Evolutionary conservation across 2,888 invertebrate genomes (phyloP).

Genomic region (Cryptus armator): DNA sequence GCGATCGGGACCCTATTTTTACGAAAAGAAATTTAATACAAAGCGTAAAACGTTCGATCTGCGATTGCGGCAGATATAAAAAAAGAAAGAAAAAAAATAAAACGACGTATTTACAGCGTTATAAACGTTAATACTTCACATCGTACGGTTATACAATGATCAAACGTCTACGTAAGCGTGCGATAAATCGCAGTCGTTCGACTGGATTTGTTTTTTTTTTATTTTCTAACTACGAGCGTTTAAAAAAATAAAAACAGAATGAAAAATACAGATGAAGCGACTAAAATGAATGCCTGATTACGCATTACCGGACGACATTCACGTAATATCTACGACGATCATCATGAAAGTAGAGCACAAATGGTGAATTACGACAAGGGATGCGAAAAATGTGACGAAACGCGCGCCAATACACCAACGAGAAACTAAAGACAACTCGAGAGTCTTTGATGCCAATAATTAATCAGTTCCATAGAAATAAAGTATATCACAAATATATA

Average conservation of each 20-base stretch:
- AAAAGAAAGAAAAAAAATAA: not conserved
- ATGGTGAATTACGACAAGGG: not conserved
- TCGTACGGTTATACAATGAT: conserved; percentile 4
- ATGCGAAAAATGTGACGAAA: not conserved
- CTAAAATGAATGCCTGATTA: conserved; percentile 12
- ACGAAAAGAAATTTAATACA: not conserved
- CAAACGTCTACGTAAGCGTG: conserved; percentile 39
- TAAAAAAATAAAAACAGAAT: not conserved
- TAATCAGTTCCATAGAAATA: too few relatives aligned
- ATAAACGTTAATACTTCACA: not conserved
- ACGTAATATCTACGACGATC: not conserved
- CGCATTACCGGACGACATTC: not conserved
- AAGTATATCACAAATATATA: too few relatives aligned
- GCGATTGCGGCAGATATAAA: not conserved
- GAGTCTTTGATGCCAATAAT: conserved; percentile 7
- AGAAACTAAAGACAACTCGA: not conserved
- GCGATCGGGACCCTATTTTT: conserved; percentile 75
- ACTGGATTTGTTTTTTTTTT: not conserved
- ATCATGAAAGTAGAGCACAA: not conserved
- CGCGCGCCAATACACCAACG: not conserved
- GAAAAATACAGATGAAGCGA: not conserved
- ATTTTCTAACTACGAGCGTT: not conserved
- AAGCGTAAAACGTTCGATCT: not conserved
- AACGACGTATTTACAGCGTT: conserved; percentile 10
- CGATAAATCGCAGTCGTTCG: conserved; percentile 20